Evolutionary conservation across 2,888 invertebrate genomes (phyloP), one percentile per base, ranked within the genome.

Genomic region (Tortrix viridana): DNA sequence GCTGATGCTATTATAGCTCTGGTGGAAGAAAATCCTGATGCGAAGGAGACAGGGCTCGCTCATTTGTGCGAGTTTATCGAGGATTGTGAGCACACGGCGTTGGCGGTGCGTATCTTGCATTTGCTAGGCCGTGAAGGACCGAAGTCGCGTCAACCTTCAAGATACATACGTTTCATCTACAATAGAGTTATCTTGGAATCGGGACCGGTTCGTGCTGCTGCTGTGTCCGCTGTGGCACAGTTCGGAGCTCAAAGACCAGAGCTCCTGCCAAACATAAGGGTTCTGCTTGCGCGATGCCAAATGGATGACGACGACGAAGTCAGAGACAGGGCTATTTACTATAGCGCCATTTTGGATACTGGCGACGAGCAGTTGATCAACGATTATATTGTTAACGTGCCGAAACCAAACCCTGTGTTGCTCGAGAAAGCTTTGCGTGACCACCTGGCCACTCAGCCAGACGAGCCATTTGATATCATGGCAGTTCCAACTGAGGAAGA

Each of bases 11-110:
- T 99, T 60, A 99, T 99, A 52, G 96, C 97, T 0, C 96, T 99
- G 56, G 98, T 99, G 66, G 99, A 99, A 86, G 99, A 99, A 80
- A 99, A 99, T 84, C 97, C 97, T 0, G 99, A 99, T 66, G 98
- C 99, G 0, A 99, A 99, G 82, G 99, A 99, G 88, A 96, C 97
- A 0, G 99, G 97, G 0, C 86, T 99, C 14, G 98, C 98, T 0
- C 99, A 99, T 88, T 93, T 99, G 3, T 99, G 99, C 79, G 99
- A 99, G 86, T 99, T 99, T 77, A 99, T 99, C 72, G 99, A 99
- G 81, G 99, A 99, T 86, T 99, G 99, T 81, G 99, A 99, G 78
- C 99, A 99, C 83, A 97, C 97, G 0, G 97, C 97, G 60, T 93
- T 99, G 70, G 99, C 99, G 3, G 99, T 99, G 0, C 94, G 98